Conservation (phyloP, 2,888 invertebrate species). For the Caenorhabditis auriculariae region DNA sequence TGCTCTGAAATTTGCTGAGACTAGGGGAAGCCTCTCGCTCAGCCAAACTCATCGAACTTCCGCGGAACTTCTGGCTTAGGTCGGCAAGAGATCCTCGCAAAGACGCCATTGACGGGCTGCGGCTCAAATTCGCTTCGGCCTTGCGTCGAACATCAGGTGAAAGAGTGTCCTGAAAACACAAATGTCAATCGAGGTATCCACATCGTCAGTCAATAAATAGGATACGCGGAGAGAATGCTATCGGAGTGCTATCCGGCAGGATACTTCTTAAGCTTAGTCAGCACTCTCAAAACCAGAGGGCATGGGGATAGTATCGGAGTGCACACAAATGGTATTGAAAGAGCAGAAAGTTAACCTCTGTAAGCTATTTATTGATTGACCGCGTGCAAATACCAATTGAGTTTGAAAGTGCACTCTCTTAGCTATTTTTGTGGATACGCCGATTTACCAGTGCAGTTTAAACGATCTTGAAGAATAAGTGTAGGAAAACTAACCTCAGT, state of each 20-base stretch:
- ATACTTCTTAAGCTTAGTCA: too few species aligned
- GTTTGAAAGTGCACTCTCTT: too few species aligned
- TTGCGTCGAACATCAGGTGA: constrained; percentile 16
- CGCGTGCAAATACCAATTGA: too few species aligned
- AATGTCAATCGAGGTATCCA: not conserved
- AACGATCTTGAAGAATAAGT: too few species aligned
- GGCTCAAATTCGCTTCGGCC: constrained; percentile 17
- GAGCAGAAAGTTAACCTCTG: too few species aligned
- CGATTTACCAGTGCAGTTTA: too few species aligned
- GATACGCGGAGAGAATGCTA: not conserved
- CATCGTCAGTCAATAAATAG: not conserved
- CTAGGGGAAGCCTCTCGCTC: constrained; percentile 22
- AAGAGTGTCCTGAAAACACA: not conserved
- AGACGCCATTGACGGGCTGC: constrained; percentile 18
- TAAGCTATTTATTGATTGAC: too few species aligned
- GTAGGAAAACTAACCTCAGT: constrained; percentile 9
- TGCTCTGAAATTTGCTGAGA: constrained; percentile 19
- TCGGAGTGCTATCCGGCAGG: not conserved
- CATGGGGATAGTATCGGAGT: too few species aligned
- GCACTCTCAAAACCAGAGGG: too few species aligned
- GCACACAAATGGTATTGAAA: too few species aligned
- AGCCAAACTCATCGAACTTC: constrained; percentile 15
- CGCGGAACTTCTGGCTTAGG: constrained; percentile 10
- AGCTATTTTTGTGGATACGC: too few species aligned
- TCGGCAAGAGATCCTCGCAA: constrained; percentile 11